Percentiles rank a stretch among this genome's conserved stretches.
Conservation (phyloP, 2,113 vertebrate genomes). For the Fukomys damarensis region DNA sequence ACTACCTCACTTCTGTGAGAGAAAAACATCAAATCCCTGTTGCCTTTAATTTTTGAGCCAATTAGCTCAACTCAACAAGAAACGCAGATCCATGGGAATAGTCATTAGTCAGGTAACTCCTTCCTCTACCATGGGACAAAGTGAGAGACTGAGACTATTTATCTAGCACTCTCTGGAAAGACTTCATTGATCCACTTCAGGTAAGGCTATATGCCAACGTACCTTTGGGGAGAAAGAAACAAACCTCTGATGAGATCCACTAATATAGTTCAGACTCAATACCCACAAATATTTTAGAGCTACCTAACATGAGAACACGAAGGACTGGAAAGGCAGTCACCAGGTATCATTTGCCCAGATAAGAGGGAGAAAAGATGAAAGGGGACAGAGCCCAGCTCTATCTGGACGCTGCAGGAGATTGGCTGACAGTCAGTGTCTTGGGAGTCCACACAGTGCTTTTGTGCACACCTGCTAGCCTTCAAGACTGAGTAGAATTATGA, state of each 20-base stretch:
- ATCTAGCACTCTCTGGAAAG: background rate
- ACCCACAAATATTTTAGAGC: background rate
- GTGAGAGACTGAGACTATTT: background rate
- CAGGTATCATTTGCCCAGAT: background rate
- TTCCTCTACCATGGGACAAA: background rate
- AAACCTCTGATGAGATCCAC: background rate
- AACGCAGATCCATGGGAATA: background rate
- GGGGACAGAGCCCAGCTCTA: background rate
- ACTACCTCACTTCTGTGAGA: no score
- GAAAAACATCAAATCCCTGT: background rate
- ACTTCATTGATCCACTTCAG: background rate
- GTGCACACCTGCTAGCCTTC: background rate
- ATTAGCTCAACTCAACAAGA: background rate
- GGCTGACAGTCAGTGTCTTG: background rate
- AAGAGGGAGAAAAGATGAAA: background rate
- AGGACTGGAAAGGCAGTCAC: background rate
- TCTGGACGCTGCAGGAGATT: background rate
- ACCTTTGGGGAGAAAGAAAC: background rate
- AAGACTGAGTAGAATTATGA: background rate
- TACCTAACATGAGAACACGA: background rate
- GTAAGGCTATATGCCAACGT: background rate
- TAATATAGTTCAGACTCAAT: background rate
- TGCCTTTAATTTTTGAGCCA: background rate
- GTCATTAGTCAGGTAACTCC: background rate
- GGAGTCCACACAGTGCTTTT: no score